Base-by-base conservation (phyloP, 2,113 vertebrate genomes). In the Vimba vimba region DNA sequence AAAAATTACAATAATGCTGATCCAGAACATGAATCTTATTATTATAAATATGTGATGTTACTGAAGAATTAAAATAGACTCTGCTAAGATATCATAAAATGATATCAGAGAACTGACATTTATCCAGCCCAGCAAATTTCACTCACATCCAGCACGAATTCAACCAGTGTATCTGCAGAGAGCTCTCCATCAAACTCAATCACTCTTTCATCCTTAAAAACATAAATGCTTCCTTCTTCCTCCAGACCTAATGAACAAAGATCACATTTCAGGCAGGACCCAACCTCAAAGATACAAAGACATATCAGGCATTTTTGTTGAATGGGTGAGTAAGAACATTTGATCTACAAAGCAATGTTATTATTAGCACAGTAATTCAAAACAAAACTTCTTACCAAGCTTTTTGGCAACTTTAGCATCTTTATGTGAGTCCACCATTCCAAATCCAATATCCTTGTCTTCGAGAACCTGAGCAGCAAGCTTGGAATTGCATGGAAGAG, bases 161-260 rank as follows among this genome's bases (percentile, higher is more conserved):
- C 97, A 92, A 98, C 97, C 89, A 99, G 88, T 15, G 98, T 97
- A 52, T 99, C 97, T 0, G 98, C 95, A 0, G 97, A 95, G 75
- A 99, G 95, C 89, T 99, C 96, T 13, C 98, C 98, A 8, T 99
- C 98, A 92, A 97, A 99, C 93, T 99, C 97, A 55, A 99, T 96
- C 33, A 98, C 90, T 1, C 96, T 95, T 43, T 99, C 97, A 0
- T 97, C 97, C 91, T 99, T 99, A 85, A 98, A 98, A 76, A 98
- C 87, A 7, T 98, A 99, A 79, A 99, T 91, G 84, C 97, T 99
- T 86, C 97, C 97, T 88, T 97, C 96, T 93, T 99, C 97, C 80
- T 94, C 82, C 92, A 98, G 94, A 86, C 97, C 98, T 99, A 69
- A 33, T 87, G 68, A 73, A 68, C 79, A n/a, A 87, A 57, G 39